phyloP scores from a whole-genome alignment of 2,797 vertebrate genomes.

The Sebastes glaucus region DNA sequence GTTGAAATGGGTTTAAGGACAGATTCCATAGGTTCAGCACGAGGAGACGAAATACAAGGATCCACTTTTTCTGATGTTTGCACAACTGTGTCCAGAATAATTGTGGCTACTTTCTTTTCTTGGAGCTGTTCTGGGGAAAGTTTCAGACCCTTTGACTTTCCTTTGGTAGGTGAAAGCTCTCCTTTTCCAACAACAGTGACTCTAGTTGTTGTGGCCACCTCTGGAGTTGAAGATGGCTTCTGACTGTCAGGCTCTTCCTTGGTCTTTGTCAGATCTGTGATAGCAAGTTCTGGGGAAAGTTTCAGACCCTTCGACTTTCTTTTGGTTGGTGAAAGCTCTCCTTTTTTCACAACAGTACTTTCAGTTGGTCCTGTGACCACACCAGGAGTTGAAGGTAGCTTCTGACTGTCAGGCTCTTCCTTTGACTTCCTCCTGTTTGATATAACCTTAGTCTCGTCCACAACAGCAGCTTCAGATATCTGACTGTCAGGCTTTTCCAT shows the following conservation, averaged over 20 bases:
- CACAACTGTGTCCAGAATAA: conserved; percentile 38
- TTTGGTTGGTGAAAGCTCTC: conserved; percentile 17
- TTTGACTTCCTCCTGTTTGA: neutral
- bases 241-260: neutral
- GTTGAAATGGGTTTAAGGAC: neutral
- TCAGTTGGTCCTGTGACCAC: neutral
- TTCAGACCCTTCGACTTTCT: conserved; percentile 2
- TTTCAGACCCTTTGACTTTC: neutral
- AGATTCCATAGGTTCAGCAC: neutral
- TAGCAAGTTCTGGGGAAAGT: neutral
- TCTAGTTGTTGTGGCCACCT: neutral
- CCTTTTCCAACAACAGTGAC: neutral
- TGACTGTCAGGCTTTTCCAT: neutral
- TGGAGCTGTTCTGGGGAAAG: neutral
- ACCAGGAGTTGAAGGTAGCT: neutral
- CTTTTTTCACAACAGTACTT: neutral
- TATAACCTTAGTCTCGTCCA: neutral
- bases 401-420: neutral
- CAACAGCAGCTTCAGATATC: too few relatives aligned
- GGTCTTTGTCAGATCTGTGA: too few relatives aligned
- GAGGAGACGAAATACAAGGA: neutral
- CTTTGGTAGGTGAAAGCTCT: neutral
- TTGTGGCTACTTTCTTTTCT: conserved; percentile 25
- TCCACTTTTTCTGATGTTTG: neutral
- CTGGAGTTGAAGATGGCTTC: neutral